A percentile compares a stretch with the other conserved stretches of the same genome.
phyloP scores from a whole-genome alignment of 2,888 invertebrate genomes.

The Oscheius myriophilus region DNA sequence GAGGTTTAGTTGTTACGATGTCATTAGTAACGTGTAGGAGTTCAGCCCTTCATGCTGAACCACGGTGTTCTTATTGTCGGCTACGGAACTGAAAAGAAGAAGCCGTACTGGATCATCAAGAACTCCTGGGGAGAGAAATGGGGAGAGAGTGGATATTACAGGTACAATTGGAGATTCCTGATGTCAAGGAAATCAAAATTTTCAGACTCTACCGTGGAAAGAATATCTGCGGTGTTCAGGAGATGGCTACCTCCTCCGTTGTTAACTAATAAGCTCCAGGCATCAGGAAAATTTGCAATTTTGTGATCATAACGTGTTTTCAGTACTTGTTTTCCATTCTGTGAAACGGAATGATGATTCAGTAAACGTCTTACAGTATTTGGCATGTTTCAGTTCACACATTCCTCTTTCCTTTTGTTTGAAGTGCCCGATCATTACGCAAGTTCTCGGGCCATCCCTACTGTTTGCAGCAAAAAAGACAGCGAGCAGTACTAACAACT shows the following conservation, averaged over 20 bases:
- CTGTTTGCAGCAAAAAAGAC: background rate
- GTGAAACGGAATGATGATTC: background rate
- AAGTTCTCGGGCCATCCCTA: conserved; percentile 5
- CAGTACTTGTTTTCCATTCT: too few relatives aligned
- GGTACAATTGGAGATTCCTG: conserved; percentile 8
- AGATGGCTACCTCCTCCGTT: conserved; percentile 80
- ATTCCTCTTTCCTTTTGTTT: conserved; percentile 20
- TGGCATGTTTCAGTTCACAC: background rate
- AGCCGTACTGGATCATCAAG: conserved; percentile 70
- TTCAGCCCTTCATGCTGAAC: conserved; percentile 58
- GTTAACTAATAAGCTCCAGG: conserved; percentile 34
- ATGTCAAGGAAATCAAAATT: background rate
- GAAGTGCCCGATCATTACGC: conserved; percentile 20
- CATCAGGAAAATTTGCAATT: background rate
- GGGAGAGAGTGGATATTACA: conserved; percentile 70
- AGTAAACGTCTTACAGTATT: background rate
- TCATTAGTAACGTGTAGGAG: background rate
- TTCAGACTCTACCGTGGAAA: conserved; percentile 86
- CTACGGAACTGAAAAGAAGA: conserved; percentile 64
- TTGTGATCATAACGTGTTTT: too few relatives aligned
- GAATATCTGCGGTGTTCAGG: conserved; percentile 91
- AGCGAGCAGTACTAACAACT: background rate
- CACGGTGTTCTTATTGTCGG: conserved; percentile 70
- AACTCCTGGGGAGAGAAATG: conserved; percentile 68
- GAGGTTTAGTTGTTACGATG: conserved; percentile 24